These are phyloP conservation scores for Parambassis ranga DNA, from an alignment of 2,797 vertebrate genomes.

Conservation along the genomic window DNA sequence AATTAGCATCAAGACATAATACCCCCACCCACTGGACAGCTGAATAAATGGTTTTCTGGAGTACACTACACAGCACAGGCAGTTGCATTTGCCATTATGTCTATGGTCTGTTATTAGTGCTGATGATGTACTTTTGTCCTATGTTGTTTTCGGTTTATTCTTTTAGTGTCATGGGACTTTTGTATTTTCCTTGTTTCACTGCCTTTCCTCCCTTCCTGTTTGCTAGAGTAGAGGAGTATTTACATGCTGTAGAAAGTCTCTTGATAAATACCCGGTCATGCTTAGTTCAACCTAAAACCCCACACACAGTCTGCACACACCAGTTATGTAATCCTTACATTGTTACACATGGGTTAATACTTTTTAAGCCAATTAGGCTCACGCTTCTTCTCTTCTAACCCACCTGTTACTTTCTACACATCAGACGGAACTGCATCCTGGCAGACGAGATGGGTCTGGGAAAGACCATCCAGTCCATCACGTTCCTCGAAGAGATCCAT, in stretches of 20 bases:
- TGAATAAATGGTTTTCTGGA: slow-evolving; percentile 66
- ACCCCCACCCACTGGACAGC: slow-evolving; percentile 76
- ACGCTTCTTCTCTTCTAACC: neutral
- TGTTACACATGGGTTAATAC: too few species aligned
- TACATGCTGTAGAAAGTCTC: neutral
- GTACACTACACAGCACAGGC: slow-evolving; percentile 49
- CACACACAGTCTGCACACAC: neutral
- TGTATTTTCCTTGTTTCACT: slow-evolving; percentile 2
- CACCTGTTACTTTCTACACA: neutral
- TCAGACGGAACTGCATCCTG: slow-evolving; percentile 97
- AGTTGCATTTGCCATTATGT: slow-evolving; percentile 47
- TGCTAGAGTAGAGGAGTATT: neutral
- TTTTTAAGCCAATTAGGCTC: neutral
- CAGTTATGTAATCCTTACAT: neutral
- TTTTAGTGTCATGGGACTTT: slow-evolving; percentile 30
- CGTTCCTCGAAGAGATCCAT: slow-evolving; percentile 94
- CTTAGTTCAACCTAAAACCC: too few species aligned
- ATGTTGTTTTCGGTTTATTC: slow-evolving; percentile 41
- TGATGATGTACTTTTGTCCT: slow-evolving; percentile 53
- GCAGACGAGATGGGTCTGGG: slow-evolving; percentile 99
- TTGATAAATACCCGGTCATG: neutral
- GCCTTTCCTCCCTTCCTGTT: neutral
- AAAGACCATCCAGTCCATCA: slow-evolving; percentile 99
- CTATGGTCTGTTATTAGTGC: slow-evolving; percentile 55
- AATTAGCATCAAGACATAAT: slow-evolving; percentile 79